phyloP scores from a whole-genome alignment of 1,140 invertebrate species.

The Ceratina japonica region DNA sequence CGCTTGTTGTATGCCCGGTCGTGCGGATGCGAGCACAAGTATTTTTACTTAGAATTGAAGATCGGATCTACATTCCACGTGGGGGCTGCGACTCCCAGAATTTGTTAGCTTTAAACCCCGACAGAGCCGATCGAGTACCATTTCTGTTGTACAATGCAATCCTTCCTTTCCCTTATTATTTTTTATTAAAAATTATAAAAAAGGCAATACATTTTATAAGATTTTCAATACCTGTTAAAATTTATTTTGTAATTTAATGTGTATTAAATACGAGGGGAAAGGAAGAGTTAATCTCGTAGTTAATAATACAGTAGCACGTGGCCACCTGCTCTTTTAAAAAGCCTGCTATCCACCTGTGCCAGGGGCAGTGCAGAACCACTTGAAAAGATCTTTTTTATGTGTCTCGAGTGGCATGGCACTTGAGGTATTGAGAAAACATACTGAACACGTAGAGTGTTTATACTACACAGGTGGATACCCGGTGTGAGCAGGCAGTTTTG shows the following conservation, averaged over 20 bases:
- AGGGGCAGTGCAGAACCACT: background rate
- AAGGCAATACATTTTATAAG: too few species aligned
- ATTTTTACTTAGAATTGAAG: slow-evolving; percentile 16
- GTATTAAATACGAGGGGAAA: too few species aligned
- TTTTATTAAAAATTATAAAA: too few species aligned
- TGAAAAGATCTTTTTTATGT: background rate
- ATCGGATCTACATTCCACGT: background rate
- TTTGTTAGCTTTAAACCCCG: slow-evolving; percentile 37
- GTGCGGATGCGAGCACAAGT: slow-evolving; percentile 5
- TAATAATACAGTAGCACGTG: slow-evolving; percentile 16
- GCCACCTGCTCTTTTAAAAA: too few species aligned
- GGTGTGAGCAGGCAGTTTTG: background rate
- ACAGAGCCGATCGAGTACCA: background rate
- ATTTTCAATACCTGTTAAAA: too few species aligned
- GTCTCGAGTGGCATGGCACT: too few species aligned
- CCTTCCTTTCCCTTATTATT: too few species aligned
- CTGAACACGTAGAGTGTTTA: background rate
- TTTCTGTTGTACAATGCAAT: background rate
- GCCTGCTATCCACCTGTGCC: too few species aligned
- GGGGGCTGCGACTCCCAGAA: background rate
- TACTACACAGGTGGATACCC: too few species aligned
- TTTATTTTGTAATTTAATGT: too few species aligned
- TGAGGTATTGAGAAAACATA: background rate
- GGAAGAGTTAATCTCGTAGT: slow-evolving; percentile 1
- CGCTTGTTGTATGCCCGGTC: background rate